Evolutionary conservation across 1,140 invertebrate genomes (phyloP).

Genomic region (Sitodiplosis mosellana): DNA sequence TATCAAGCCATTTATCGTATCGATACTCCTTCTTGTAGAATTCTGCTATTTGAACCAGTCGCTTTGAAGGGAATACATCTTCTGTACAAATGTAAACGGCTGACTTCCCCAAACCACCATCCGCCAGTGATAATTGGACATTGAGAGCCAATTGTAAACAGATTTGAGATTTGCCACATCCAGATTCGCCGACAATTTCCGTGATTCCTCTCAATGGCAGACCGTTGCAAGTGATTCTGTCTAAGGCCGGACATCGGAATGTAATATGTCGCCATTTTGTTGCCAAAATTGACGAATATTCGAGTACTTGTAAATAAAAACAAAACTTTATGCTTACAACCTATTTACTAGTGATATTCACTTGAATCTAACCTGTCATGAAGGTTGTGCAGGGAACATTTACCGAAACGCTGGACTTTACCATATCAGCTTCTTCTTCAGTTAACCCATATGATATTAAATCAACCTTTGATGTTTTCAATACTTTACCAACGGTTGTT

Average conservation of each 20-base stretch:
- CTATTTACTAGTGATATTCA: neutral
- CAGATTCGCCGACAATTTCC: constrained; percentile 67
- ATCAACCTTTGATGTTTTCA: neutral
- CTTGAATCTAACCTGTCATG: neutral
- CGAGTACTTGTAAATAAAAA: neutral
- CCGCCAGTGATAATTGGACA: constrained; percentile 17
- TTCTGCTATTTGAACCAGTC: constrained; percentile 34
- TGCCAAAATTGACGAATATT: neutral
- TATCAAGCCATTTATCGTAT: neutral
- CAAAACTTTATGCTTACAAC: neutral
- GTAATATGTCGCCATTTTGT: constrained; percentile 26
- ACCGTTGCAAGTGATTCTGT: constrained; percentile 47
- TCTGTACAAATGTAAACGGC: constrained; percentile 62
- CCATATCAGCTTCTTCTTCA: neutral
- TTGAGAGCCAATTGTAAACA: constrained; percentile 46
- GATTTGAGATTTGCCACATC: constrained; percentile 57
- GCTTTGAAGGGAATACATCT: constrained; percentile 47
- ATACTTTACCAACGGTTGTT: neutral
- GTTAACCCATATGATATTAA: neutral
- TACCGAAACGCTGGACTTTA: neutral
- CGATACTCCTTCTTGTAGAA: constrained; percentile 5
- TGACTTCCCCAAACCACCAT: constrained; percentile 28
- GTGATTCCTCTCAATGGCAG: constrained; percentile 51
- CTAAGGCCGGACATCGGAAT: constrained; percentile 39
- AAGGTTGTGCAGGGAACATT: neutral